phyloP scores from a whole-genome alignment of 2,797 vertebrate genomes.

The Leptoclinus maculatus region DNA sequence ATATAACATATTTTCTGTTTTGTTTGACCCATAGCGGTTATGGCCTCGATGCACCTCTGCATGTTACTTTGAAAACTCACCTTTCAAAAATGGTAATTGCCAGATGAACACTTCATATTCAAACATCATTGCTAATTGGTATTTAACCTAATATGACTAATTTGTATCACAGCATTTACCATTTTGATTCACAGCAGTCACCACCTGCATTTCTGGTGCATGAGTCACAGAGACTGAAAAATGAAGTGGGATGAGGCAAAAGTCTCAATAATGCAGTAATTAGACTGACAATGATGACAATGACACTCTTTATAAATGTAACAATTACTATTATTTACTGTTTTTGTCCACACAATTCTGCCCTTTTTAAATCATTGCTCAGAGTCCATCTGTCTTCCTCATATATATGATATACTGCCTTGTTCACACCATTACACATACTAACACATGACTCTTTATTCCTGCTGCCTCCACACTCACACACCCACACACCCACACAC shows the following conservation, averaged over 20 bases:
- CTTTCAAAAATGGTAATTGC: constrained; percentile 4
- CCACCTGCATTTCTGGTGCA: constrained; percentile 14
- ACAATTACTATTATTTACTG: neutral
- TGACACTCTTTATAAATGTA: neutral
- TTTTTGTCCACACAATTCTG: constrained; percentile 8
- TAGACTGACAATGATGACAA: constrained; percentile 20
- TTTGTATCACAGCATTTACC: constrained; percentile 21
- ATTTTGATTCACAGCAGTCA: constrained; percentile 38
- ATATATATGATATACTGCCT: neutral
- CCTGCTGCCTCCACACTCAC: neutral
- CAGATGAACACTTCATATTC: constrained; percentile 12
- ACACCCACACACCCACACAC: neutral
- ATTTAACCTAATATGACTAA: constrained; percentile 33
- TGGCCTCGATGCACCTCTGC: neutral
- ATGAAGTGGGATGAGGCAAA: neutral
- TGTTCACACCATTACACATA: neutral
- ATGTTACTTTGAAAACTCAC: constrained; percentile 4
- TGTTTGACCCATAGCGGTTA: neutral
- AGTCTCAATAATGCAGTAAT: constrained; percentile 21
- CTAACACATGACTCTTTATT: neutral
- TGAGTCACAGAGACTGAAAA: constrained; percentile 7
- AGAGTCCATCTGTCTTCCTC: neutral
- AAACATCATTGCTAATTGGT: constrained; percentile 13
- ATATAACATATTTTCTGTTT: neutral
- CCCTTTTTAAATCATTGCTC: neutral